Evolutionary conservation across 2,113 vertebrate species (phyloP).

Genomic region (Callaeas wilsoni): DNA sequence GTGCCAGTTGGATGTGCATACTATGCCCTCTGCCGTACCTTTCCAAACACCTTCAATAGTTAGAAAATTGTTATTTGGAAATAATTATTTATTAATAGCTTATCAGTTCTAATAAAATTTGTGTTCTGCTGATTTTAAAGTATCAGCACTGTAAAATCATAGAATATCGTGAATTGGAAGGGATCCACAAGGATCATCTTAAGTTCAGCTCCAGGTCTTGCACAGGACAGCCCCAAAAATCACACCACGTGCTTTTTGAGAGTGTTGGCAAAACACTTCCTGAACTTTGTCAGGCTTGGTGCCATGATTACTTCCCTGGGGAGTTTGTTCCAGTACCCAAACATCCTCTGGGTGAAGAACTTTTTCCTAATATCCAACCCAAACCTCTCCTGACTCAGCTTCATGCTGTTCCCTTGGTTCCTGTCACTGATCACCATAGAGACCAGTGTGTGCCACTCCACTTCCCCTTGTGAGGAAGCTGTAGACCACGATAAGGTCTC

Average conservation of each 20-base stretch:
- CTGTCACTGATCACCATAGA: background rate
- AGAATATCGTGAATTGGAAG: background rate
- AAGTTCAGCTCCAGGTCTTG: background rate
- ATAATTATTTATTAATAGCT: background rate
- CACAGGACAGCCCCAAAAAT: background rate
- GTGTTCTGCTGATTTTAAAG: background rate
- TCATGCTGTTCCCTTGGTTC: background rate
- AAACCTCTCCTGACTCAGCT: background rate
- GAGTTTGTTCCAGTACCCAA: background rate
- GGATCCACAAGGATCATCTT: background rate
- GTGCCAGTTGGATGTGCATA: fast-evolving
- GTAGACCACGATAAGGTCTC: background rate
- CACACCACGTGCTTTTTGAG: background rate
- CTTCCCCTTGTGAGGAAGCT: background rate
- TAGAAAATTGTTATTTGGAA: background rate
- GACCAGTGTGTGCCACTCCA: background rate
- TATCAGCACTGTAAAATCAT: background rate
- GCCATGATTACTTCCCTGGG: too few species aligned
- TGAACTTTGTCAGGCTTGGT: background rate
- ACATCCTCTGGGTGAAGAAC: background rate
- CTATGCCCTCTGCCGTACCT: background rate
- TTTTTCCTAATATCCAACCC: background rate
- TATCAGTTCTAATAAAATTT: background rate
- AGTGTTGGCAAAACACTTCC: background rate
- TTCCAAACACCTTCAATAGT: background rate